These are phyloP conservation scores for Tragulus kanchil DNA, from an alignment of 2,113 vertebrate species.

Conservation along the genomic window DNA sequence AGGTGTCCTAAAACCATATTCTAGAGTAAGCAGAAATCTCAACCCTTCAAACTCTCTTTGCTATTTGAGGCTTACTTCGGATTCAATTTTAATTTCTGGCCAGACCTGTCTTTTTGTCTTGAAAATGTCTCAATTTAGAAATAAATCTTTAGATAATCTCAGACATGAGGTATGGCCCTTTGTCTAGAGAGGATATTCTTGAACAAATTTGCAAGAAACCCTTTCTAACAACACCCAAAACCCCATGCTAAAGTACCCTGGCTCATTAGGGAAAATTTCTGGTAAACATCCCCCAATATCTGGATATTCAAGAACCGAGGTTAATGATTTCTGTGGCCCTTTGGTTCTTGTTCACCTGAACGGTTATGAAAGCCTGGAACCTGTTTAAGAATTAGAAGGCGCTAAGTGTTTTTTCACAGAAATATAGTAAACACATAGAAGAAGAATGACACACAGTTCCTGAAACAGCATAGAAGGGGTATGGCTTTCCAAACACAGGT, in stretches of 20 bases:
- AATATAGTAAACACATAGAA: conserved; percentile 31
- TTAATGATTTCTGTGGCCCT: background rate
- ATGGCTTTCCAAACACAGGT: background rate
- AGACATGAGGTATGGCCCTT: background rate
- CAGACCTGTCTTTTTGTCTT: background rate
- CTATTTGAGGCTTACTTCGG: background rate
- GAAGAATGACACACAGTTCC: background rate
- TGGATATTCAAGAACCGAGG: background rate
- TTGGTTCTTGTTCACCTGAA: conserved; percentile 34
- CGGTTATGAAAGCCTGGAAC: conserved; percentile 35
- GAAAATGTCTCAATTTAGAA: conserved; percentile 46
- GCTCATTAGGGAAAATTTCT: background rate
- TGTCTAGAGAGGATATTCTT: conserved; percentile 38
- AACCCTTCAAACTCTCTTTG: background rate
- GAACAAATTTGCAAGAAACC: conserved; percentile 39
- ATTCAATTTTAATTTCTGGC: background rate
- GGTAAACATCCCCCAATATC: conserved; percentile 41
- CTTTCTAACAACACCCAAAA: background rate
- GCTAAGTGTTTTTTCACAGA: background rate
- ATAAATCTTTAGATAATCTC: conserved; percentile 10
- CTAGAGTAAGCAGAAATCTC: background rate
- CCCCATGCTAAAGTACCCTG: background rate
- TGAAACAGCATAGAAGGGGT: background rate
- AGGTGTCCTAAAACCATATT: background rate
- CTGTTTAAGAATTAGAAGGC: conserved; percentile 32